Percentiles rank a stretch among this genome's conserved stretches.
phyloP scores from a whole-genome alignment of 1,140 invertebrate genomes.

The Notospermus geniculatus region DNA sequence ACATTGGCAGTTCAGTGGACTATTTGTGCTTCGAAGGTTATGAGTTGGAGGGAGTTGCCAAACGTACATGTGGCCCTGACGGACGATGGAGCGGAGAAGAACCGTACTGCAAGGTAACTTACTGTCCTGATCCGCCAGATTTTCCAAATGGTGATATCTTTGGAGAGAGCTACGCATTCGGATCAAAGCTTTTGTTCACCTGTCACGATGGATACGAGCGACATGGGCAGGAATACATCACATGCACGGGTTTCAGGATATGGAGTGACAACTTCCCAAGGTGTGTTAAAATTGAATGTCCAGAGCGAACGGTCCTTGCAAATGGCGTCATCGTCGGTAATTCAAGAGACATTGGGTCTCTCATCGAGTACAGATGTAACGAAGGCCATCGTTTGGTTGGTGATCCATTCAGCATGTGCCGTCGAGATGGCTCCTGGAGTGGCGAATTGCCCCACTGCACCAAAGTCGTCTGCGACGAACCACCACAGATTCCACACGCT shows the following conservation, averaged over 20 bases:
- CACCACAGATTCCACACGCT: too few relatives aligned
- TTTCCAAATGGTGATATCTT: background rate
- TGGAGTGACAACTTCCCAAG: background rate
- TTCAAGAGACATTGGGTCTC: slow-evolving; percentile 1
- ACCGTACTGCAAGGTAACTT: background rate
- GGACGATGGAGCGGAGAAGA: background rate
- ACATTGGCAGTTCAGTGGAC: background rate
- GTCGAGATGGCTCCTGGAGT: slow-evolving; percentile 8
- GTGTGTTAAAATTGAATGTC: background rate
- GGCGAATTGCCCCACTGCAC: slow-evolving; percentile 6
- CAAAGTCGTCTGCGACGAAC: too few relatives aligned
- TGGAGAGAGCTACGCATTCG: background rate
- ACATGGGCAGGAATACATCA: slow-evolving; percentile 1
- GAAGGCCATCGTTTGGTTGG: slow-evolving; percentile 10
- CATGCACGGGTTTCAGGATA: background rate
- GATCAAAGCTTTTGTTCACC: slow-evolving; percentile 3
- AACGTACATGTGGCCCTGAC: background rate
- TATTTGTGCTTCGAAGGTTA: slow-evolving; percentile 4
- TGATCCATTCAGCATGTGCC: background rate
- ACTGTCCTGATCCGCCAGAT: background rate
- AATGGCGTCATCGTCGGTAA: background rate
- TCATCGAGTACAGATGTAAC: slow-evolving; percentile 12
- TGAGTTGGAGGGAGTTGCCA: background rate
- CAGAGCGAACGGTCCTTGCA: background rate
- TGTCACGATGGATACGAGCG: background rate